Conservation (phyloP, 2,797 vertebrate species). For the Anisognathus igniventris region DNA sequence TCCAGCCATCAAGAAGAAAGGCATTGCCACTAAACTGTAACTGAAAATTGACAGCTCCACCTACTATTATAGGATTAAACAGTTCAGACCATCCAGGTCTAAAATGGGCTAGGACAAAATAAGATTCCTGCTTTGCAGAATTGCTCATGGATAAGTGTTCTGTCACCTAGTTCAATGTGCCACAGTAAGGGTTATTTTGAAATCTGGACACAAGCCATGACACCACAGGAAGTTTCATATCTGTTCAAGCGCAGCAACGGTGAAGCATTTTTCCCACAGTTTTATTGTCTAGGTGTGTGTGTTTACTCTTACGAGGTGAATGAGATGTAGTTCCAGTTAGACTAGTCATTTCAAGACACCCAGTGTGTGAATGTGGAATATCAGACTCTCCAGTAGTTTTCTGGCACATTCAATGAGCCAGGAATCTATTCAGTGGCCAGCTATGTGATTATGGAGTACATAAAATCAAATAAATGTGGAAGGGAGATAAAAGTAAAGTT, state of each 20-base stretch:
- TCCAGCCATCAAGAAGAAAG: not conserved
- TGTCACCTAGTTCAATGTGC: not conserved
- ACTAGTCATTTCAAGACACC: conserved; percentile 29
- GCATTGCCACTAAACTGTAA: not conserved
- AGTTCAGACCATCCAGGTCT: not conserved
- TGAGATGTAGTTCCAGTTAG: conserved; percentile 46
- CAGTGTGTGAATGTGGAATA: not conserved
- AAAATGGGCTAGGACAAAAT: not conserved
- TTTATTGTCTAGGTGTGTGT: conserved; percentile 63
- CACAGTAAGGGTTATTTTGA: not conserved
- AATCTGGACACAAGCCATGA: not conserved
- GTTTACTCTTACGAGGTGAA: conserved; percentile 38
- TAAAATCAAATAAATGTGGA: not conserved
- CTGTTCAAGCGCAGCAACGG: not conserved
- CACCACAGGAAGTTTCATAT: not conserved
- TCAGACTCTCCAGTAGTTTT: not conserved
- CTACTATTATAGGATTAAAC: not conserved
- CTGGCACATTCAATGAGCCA: not conserved
- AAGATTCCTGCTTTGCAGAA: not conserved
- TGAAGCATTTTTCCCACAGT: conserved; percentile 56
- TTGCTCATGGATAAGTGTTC: not conserved
- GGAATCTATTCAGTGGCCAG: not conserved
- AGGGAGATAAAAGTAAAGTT: not conserved
- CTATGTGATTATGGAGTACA: not conserved
- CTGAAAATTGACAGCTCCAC: not conserved